Evolutionary conservation across 2,888 invertebrate genomes (phyloP).

Genomic region (Troilus luridus): DNA sequence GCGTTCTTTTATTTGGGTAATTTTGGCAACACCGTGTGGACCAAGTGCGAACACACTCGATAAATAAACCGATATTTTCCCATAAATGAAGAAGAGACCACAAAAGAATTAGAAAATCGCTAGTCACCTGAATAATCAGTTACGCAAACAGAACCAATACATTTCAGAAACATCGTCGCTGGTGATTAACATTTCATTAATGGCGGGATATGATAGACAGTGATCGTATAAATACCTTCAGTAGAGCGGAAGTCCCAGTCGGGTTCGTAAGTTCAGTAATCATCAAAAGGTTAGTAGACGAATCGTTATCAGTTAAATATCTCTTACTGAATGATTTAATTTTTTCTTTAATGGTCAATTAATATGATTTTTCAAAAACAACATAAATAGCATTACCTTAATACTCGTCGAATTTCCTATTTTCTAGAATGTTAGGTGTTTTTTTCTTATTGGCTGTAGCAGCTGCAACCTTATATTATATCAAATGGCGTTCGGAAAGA

Average conservation of each 20-base stretch:
- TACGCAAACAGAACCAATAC: neutral
- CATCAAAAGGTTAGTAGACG: neutral
- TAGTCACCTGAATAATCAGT: constrained; percentile 1
- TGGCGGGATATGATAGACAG: neutral
- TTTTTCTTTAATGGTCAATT: neutral
- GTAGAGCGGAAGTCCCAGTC: neutral
- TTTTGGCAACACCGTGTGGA: no score
- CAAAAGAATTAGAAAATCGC: neutral
- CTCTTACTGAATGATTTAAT: neutral
- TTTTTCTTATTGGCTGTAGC: constrained; percentile 58
- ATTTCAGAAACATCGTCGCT: neutral
- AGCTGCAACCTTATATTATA: constrained; percentile 59
- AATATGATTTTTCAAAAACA: neutral
- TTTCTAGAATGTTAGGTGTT: constrained; percentile 60
- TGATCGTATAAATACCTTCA: neutral
- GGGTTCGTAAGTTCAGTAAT: neutral
- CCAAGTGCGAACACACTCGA: neutral
- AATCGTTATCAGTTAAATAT: neutral
- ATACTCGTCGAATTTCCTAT: neutral
- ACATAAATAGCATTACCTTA: neutral
- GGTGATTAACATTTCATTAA: constrained; percentile 14
- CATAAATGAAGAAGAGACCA: neutral
- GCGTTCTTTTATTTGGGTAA: no score
- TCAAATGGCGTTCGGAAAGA: constrained; percentile 61
- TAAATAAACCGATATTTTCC: neutral